phyloP scores from a whole-genome alignment of 2,797 vertebrate species.

The Ptychobarbus kaznakovi region DNA sequence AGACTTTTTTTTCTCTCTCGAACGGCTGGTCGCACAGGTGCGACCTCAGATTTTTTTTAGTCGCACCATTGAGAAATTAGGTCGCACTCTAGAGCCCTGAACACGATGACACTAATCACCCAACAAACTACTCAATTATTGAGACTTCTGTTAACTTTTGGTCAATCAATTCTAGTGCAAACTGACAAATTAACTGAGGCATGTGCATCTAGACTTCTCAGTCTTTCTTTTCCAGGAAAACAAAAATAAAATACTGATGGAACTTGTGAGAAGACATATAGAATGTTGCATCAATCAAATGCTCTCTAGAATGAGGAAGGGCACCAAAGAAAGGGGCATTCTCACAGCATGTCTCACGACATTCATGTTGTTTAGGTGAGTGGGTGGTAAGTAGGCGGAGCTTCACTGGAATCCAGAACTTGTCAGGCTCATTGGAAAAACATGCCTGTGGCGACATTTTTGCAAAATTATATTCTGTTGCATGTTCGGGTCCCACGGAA shows the following conservation, averaged over 20 bases:
- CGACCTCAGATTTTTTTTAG: no score
- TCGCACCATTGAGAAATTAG: no score
- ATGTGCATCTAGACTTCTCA: background rate
- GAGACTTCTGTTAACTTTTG: background rate
- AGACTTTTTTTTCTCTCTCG: no score
- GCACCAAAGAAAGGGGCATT: background rate
- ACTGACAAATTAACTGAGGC: background rate
- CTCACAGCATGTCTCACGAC: background rate
- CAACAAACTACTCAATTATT: background rate
- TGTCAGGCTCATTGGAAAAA: background rate
- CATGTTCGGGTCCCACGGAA: no score
- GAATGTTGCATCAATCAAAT: background rate
- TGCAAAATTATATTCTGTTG: background rate
- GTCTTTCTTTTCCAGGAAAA: background rate
- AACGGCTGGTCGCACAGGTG: no score
- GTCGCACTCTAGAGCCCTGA: no score
- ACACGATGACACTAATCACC: background rate
- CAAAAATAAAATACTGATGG: background rate
- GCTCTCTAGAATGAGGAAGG: constrained; percentile 1
- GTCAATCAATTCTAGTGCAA: background rate
- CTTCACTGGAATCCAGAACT: background rate
- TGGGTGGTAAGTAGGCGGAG: background rate
- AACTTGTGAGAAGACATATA: background rate
- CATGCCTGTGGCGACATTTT: background rate
- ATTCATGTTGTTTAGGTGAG: background rate